Base-by-base conservation (phyloP, 2,113 vertebrate genomes). In the Leptosomus discolor region DNA sequence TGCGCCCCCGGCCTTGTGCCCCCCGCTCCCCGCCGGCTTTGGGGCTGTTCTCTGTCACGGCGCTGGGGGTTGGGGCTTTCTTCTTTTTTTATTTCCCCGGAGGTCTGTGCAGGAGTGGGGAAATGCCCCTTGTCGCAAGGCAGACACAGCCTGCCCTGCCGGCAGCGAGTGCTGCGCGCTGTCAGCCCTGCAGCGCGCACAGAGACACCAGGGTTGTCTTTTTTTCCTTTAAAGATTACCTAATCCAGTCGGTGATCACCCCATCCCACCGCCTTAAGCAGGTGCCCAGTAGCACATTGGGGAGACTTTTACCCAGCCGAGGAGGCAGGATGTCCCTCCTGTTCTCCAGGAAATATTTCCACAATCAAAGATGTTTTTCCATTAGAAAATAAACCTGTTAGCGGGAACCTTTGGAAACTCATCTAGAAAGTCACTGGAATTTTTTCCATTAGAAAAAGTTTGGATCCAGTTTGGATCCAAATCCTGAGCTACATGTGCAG, bases 111-210 rank as follows among this genome's bases (percentile, higher is more conserved):
- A 21, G 45, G 24, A 69, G 21, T 3, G n/a, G 63, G 46, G 30
- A 70, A 74, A 53, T 8, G 48, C 34, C 14, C 29, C 68, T 24
- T 15, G 7, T 15, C 1, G 0, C 24, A 45, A 68, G 71, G 10
- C 51, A 2, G 27, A 0, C 29, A 1, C 11, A 27, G 77, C 34
- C 64, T 4, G 53, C 50, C 6, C 50, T 15, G 46, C 51, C 17
- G 24, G 83, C 43, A 18, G 71, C 15, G 5, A 48, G 65, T 15
- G 1, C 9, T 9, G 10, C 1, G 0, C 51, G n/a, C 7, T 17
- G 48, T 5, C 73, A 36, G 78, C 34, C 18, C 19, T 5, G 4
- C 18, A 12, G 73, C 2, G 2, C 7, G 9, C 19, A 2, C 41
- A 29, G 29, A 12, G 23, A 20, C 77, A 2, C 6, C 6, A 6